These are phyloP conservation scores for Cardiocondyla obscurior DNA, from an alignment of 1,140 invertebrate species.

Conservation along the genomic window DNA sequence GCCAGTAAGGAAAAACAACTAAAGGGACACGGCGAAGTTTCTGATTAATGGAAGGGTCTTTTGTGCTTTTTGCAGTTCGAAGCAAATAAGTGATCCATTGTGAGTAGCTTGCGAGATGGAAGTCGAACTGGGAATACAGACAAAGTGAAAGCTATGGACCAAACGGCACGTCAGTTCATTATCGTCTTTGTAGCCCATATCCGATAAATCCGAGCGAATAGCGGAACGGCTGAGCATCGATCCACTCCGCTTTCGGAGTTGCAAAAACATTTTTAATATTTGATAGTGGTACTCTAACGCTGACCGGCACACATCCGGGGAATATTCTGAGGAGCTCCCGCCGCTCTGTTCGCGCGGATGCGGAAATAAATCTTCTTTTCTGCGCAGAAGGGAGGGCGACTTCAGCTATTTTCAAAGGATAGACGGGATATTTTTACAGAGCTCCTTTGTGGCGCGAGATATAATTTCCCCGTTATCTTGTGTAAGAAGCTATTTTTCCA, in stretches of 20 bases:
- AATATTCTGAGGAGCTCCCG: neutral
- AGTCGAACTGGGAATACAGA: constrained; percentile 38
- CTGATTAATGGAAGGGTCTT: constrained; percentile 49
- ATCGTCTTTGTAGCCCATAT: constrained; percentile 34
- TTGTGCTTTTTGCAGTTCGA: constrained; percentile 38
- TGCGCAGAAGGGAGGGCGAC: neutral
- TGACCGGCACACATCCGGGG: neutral
- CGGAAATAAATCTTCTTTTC: constrained; percentile 41
- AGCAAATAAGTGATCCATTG: constrained; percentile 47
- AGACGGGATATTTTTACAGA: constrained; percentile 31
- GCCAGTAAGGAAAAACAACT: constrained; percentile 20
- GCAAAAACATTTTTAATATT: constrained; percentile 44
- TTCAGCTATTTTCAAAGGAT: constrained; percentile 40
- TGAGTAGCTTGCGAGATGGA: constrained; percentile 45
- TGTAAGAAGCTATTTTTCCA: constrained; percentile 36
- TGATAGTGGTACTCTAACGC: neutral
- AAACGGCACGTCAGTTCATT: constrained; percentile 36
- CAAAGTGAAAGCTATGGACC: constrained; percentile 20
- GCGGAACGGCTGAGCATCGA: neutral
- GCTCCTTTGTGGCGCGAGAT: constrained; percentile 31
- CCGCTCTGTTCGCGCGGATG: neutral
- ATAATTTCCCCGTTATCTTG: constrained; percentile 45
- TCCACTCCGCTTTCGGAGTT: neutral
- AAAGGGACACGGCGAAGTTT: constrained; percentile 39
- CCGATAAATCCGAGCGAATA: constrained; percentile 25